Base-by-base conservation (phyloP, 1,140 invertebrate species). In the Cherax destructor region DNA sequence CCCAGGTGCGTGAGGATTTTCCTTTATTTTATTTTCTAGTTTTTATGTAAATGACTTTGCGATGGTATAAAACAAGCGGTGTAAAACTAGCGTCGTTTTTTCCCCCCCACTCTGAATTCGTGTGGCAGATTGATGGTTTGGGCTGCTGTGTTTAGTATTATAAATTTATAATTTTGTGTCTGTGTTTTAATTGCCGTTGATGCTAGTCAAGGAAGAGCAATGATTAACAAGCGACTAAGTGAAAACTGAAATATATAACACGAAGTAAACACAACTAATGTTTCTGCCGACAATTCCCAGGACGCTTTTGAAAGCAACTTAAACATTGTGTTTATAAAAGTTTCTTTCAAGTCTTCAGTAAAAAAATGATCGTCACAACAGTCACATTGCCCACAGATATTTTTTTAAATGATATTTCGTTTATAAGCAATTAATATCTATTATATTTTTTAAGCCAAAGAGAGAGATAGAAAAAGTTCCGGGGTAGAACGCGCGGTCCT, bases 1-100 rank as follows among this genome's bases (percentile, higher is more conserved):
- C 59, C 11, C 88, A 86, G 83, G 74, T 91, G 88, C 88, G 86
- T 85, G 76, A 77, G 77, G 72, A 77, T 84, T 50, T 65, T 77
- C 83, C 61, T 78, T 84, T 11, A 41, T 72, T 72, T 49, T 72
- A 24, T 72, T 72, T 47, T 30, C 10, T 61, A 61, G 59, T 41
- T 69, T 76, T 52, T n/a, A 49, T 79, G 24, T 30, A 52, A 81
- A 56, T 47, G 78, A 49, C 49, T 83, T 87, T 79, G 74, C 21
- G 85, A 87, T 79, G 85, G 61, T 79, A 74, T 41, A 87, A 11
- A 47, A 50, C 76, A 21, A 9, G 24, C 30, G 76, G 72, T 41
- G 30, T 41, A 86, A 86, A 86, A 52, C 47, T 4, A 84, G 13
- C 11, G 30, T 2, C 30, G 30, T 41, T 41, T 41, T 41, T 41